Conservation (phyloP, 2,113 vertebrate species). For the Alaudala cheleensis region DNA sequence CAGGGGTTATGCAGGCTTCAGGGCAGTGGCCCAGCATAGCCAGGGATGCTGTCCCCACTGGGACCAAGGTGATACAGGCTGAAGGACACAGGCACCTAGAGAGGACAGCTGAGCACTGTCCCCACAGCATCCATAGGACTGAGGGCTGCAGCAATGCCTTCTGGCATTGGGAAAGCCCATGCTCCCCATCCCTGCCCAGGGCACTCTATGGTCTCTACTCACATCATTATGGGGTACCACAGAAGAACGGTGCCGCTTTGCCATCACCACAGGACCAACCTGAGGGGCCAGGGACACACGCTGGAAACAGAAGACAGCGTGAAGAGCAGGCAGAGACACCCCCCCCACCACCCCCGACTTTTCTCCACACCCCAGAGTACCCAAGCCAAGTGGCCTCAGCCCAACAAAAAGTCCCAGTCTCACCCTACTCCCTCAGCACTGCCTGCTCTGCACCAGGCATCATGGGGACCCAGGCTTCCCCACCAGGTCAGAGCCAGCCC, state of each 20-base stretch:
- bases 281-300: slow-evolving; percentile 51
- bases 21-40: neutral
- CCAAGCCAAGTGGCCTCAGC: neutral
- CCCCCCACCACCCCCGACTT: neutral
- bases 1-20: neutral
- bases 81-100: neutral
- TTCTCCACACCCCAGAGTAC: neutral
- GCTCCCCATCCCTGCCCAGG: neutral
- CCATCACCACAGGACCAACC: slow-evolving; percentile 15
- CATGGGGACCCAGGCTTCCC: neutral
- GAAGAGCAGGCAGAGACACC: neutral
- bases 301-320: neutral
- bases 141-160: neutral
- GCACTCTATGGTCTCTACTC: neutral
- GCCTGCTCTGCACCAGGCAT: neutral
- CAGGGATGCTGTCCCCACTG: neutral
- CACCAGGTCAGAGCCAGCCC: neutral
- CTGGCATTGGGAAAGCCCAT: neutral
- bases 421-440: neutral
- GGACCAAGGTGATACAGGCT: neutral
- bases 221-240: neutral
- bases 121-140: neutral
- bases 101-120: neutral
- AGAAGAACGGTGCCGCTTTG: slow-evolving; percentile 10
- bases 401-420: neutral